These are phyloP conservation scores for Cuniculus paca DNA, from an alignment of 2,797 vertebrate species.

Conservation along the genomic window DNA sequence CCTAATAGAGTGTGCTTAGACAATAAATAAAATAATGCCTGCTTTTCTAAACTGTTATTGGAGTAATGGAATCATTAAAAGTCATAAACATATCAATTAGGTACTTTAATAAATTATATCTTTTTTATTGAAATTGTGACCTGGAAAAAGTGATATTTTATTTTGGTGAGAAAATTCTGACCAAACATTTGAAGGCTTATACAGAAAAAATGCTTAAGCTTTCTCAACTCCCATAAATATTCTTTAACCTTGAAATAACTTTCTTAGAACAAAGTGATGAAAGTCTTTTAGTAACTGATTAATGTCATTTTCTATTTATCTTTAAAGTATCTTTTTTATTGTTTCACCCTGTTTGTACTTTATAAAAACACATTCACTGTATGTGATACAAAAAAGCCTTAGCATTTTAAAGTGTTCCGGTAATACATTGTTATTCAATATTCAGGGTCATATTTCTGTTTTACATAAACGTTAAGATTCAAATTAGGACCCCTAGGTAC, in stretches of 20 bases:
- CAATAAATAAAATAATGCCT: neutral
- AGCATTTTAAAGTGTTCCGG: constrained; percentile 52
- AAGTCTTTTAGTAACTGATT: constrained; percentile 36
- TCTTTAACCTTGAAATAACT: constrained; percentile 50
- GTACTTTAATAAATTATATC: neutral
- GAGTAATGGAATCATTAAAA: neutral
- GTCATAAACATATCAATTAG: neutral
- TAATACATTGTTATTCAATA: constrained; percentile 1
- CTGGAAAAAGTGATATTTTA: neutral
- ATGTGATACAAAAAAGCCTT: constrained; percentile 3
- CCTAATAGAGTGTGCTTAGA: neutral
- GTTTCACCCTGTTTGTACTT: constrained; percentile 38
- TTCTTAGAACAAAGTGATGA: constrained; percentile 11
- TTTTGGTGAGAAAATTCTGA: neutral
- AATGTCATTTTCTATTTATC: constrained; percentile 10
- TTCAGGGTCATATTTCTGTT: constrained; percentile 48
- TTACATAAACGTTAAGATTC: constrained; percentile 19
- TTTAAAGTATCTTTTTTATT: constrained; percentile 16
- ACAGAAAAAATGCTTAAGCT: neutral
- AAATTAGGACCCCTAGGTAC: neutral
- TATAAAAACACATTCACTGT: neutral
- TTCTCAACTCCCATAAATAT: neutral
- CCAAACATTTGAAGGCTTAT: constrained; percentile 2
- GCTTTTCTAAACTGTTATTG: neutral
- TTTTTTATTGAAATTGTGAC: neutral